phyloP scores from a whole-genome alignment of 2,888 invertebrate genomes.

The Eupithecia abbreviata region DNA sequence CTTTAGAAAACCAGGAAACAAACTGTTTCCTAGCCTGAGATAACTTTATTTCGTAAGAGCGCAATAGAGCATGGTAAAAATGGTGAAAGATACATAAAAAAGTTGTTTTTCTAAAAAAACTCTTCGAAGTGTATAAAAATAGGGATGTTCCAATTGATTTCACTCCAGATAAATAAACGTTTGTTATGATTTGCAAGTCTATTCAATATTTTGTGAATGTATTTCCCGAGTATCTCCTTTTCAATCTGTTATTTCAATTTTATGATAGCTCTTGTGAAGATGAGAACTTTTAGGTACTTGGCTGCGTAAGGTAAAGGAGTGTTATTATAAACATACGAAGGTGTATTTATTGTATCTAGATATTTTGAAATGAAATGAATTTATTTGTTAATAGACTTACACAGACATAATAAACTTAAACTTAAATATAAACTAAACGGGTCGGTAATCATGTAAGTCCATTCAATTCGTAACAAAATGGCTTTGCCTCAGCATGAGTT shows the following conservation, averaged over 20 bases:
- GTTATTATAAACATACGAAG: neutral
- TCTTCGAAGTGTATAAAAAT: neutral
- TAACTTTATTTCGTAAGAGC: neutral
- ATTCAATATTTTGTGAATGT: slow-evolving; percentile 20
- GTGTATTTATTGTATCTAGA: neutral
- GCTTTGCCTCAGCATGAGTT: no score
- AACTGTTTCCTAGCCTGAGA: neutral
- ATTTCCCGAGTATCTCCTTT: slow-evolving; percentile 6
- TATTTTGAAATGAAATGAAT: no score
- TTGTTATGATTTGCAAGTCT: slow-evolving; percentile 26
- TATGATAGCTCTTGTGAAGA: neutral
- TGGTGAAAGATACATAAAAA: neutral
- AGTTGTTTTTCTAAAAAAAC: neutral
- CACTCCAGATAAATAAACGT: slow-evolving; percentile 25
- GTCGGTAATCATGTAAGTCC: no score
- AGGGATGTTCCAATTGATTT: slow-evolving; percentile 15
- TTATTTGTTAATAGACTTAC: no score
- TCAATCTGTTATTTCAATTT: slow-evolving; percentile 16
- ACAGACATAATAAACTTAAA: no score
- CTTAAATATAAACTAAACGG: no score
- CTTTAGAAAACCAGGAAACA: no score
- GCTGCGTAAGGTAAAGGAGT: neutral
- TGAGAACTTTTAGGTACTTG: neutral
- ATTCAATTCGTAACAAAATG: no score
- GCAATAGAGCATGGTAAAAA: neutral